A percentile compares a stretch with the other conserved stretches of the same genome.
These are phyloP conservation scores for Frieseomelitta varia DNA, from an alignment of 1,140 invertebrate genomes.

Conservation along the genomic window DNA sequence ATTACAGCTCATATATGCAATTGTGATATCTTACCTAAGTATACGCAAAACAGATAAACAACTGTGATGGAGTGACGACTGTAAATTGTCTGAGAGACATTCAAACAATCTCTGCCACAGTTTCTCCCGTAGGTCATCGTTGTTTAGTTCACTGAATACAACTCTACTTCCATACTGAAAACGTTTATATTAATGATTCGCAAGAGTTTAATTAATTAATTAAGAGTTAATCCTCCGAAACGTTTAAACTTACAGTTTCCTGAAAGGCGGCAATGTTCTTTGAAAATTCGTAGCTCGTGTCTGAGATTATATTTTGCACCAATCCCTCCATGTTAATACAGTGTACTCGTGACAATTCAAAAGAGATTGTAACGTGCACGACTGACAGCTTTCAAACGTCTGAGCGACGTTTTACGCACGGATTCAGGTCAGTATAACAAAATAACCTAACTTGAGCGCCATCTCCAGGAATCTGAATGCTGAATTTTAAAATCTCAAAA, in stretches of 20 bases:
- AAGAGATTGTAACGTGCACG: not conserved
- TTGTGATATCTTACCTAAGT: conserved; percentile 79
- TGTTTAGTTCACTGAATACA: conserved; percentile 82
- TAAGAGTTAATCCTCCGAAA: no score
- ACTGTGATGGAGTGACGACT: conserved; percentile 76
- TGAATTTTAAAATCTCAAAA: not conserved
- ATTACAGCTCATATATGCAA: conserved; percentile 13
- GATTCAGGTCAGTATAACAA: not conserved
- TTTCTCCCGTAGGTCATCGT: conserved; percentile 78
- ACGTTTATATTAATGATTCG: not conserved
- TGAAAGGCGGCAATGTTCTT: conserved; percentile 69
- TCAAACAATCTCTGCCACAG: conserved; percentile 83
- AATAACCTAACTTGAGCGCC: not conserved
- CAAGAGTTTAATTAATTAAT: not conserved
- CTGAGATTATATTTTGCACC: conserved; percentile 63
- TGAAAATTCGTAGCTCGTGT: conserved; percentile 62
- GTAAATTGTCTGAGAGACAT: conserved; percentile 78
- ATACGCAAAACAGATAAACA: conserved; percentile 84
- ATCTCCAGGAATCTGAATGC: not conserved
- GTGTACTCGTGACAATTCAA: not conserved
- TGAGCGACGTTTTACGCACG: not conserved
- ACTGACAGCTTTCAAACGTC: not conserved
- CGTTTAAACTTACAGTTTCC: conserved; percentile 65
- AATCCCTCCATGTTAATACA: conserved; percentile 57
- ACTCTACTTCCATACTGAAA: conserved; percentile 81